Conservation (phyloP, 2,113 vertebrate species). For the Catagonus wagneri region DNA sequence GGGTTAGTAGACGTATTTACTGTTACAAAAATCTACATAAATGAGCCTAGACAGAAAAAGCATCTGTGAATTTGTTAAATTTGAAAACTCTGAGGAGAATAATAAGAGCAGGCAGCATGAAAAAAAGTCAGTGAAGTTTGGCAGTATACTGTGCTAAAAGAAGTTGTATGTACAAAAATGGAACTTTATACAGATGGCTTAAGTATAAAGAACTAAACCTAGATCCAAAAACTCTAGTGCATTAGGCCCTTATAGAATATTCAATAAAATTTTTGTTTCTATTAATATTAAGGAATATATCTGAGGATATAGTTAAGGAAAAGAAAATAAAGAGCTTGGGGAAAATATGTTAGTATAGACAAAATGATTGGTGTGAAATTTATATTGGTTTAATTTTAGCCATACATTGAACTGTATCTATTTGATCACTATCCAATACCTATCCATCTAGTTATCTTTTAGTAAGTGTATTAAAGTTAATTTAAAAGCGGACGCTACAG, state of each 20-base stretch:
- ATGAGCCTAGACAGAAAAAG: conserved; percentile 80
- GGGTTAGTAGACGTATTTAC: conserved; percentile 83
- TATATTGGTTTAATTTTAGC: neutral
- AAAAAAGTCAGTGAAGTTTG: conserved; percentile 74
- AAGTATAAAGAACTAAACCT: conserved; percentile 67
- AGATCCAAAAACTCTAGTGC: conserved; percentile 54
- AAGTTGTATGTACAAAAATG: conserved; percentile 75
- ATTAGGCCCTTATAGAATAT: conserved; percentile 63
- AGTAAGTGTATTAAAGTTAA: neutral
- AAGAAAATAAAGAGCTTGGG: conserved; percentile 36
- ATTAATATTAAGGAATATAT: conserved; percentile 63
- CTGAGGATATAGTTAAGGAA: neutral
- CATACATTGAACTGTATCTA: neutral
- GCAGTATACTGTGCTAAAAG: conserved; percentile 79
- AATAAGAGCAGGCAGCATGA: conserved; percentile 79
- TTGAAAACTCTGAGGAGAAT: conserved; percentile 82
- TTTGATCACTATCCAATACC: neutral
- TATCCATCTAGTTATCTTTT: neutral
- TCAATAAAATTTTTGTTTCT: conserved; percentile 58
- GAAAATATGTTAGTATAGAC: neutral
- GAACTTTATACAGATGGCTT: conserved; percentile 75
- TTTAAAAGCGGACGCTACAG: neutral
- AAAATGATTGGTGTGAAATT: conserved; percentile 33
- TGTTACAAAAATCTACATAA: conserved; percentile 81
- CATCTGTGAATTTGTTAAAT: conserved; percentile 85